phyloP scores from a whole-genome alignment of 2,797 vertebrate species.

The Thalassophryne amazonica region DNA sequence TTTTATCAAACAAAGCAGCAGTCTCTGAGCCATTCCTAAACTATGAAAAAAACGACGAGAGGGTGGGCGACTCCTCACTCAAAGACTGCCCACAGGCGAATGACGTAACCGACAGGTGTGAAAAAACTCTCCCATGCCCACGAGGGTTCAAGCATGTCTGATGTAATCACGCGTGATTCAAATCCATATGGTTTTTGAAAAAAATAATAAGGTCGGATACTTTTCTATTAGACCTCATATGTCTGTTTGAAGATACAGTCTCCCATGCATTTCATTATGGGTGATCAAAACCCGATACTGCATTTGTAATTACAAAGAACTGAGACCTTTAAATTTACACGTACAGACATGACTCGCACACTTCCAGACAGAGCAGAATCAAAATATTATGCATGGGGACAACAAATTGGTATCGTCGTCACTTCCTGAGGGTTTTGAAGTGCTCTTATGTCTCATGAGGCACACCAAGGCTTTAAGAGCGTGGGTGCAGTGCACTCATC shows the following conservation, averaged over 20 bases:
- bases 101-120: too few relatives aligned
- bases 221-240: too few relatives aligned
- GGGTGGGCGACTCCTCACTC: too few relatives aligned
- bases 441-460: background rate
- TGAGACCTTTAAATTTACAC: background rate
- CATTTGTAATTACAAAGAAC: slow-evolving; percentile 5
- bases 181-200: too few relatives aligned
- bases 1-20: too few relatives aligned
- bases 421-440: background rate
- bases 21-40: too few relatives aligned
- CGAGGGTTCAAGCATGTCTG: too few relatives aligned
- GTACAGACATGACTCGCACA: slow-evolving; percentile 19
- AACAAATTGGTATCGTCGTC: slow-evolving; percentile 1
- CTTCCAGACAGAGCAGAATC: background rate
- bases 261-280: background rate
- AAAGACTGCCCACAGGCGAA: too few relatives aligned
- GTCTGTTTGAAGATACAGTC: background rate
- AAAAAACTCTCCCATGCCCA: too few relatives aligned
- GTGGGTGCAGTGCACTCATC: background rate
- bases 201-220: too few relatives aligned
- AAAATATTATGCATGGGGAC: slow-evolving; percentile 3
- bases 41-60: too few relatives aligned
- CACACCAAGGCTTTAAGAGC: background rate
- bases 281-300: background rate
- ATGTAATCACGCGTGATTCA: too few relatives aligned